Evolutionary conservation across 2,113 vertebrate species (phyloP).

Genomic region (Dolichallabes microphthalmus): DNA sequence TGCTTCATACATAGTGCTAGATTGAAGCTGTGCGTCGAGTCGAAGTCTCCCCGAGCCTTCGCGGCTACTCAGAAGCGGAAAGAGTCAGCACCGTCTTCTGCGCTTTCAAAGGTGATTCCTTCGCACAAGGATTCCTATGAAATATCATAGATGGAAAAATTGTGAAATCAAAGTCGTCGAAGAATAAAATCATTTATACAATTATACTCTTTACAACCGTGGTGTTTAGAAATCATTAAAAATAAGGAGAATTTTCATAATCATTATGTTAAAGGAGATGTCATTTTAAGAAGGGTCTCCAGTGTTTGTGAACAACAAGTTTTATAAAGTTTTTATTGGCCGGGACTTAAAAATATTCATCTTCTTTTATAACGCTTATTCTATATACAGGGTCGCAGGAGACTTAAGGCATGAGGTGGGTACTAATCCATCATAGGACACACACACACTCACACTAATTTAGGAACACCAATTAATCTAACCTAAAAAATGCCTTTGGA

Average conservation of each 20-base stretch:
- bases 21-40: constrained; percentile 7
- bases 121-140: constrained; percentile 73
- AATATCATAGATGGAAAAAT: constrained; percentile 10
- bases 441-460: too few relatives aligned
- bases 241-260: neutral
- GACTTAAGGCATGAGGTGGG: too few relatives aligned
- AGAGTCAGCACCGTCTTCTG: constrained; percentile 69
- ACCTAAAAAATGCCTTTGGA: too few relatives aligned
- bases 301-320: too few relatives aligned
- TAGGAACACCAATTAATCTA: too few relatives aligned
- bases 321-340: too few relatives aligned
- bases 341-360: too few relatives aligned
- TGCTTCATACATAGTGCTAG: neutral
- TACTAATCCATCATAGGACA: too few relatives aligned
- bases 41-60: neutral
- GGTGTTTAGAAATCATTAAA: neutral
- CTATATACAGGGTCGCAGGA: too few relatives aligned
- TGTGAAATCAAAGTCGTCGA: neutral
- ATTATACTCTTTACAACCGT: neutral
- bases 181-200: neutral
- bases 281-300: too few relatives aligned
- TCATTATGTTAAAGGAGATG: neutral
- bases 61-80: constrained; percentile 70
- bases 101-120: constrained; percentile 71
- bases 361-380: too few relatives aligned